Percentiles rank a stretch among this genome's conserved stretches.
These are phyloP conservation scores for Polypedilum pembai DNA, from an alignment of 1,140 invertebrate species.

Conservation along the genomic window DNA sequence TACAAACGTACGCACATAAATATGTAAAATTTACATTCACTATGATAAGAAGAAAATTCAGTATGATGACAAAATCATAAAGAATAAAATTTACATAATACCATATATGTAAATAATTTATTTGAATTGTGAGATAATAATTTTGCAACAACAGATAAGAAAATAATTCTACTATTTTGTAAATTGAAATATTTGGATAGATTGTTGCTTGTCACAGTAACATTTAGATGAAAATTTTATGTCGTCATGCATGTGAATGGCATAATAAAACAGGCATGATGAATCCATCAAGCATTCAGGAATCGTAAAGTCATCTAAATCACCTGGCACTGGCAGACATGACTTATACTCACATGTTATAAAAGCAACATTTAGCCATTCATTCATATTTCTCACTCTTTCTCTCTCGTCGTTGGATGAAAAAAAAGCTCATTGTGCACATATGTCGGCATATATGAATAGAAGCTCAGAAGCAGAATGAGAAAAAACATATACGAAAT, in stretches of 20 bases:
- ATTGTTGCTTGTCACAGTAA: background rate
- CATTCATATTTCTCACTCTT: background rate
- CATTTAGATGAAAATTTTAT: slow-evolving; percentile 14
- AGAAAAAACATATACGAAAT: background rate
- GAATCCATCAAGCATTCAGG: slow-evolving; percentile 11
- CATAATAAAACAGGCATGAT: background rate
- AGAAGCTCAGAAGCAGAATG: background rate
- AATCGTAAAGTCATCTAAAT: slow-evolving; percentile 18
- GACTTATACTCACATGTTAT: background rate
- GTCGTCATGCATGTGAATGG: background rate
- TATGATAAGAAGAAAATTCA: no score
- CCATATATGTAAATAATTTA: background rate
- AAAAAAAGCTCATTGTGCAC: slow-evolving; percentile 11
- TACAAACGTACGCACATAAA: no score
- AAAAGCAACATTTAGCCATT: background rate
- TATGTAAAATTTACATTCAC: no score
- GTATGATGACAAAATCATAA: no score
- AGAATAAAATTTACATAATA: background rate
- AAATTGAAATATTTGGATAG: no score
- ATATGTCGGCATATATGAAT: background rate
- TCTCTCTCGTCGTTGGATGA: background rate
- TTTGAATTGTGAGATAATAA: background rate
- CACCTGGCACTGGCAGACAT: slow-evolving; percentile 1
- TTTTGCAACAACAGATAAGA: no score
- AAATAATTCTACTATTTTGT: no score